Base-by-base conservation (phyloP, 2,113 vertebrate species). In the Pleuronectes platessa region DNA sequence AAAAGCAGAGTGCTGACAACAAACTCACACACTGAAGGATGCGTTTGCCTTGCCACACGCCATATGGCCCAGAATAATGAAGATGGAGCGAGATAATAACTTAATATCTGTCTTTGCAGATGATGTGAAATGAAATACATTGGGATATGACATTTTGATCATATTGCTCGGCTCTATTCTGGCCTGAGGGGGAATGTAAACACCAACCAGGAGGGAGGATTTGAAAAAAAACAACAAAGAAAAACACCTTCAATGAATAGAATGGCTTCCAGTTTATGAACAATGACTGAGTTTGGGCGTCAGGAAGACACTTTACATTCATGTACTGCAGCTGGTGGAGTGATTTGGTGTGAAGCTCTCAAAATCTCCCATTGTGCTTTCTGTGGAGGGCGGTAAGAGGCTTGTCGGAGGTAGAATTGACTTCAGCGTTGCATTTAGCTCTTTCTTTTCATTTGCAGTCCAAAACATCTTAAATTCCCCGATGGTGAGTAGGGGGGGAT, bases 401-500 rank as follows among this genome's bases (percentile, higher is more conserved):
- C 79, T 81, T 72, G 76, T 83, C 54, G 47, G 76, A 78, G 74
- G 81, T 83, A 72, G 82, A 86, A 89, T 78, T 85, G 76, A 76
- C 71, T 90, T 88, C 71, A 85, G 83, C 71, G 61, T 68, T 81
- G 75, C 74, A 74, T 83, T 85, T 61, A 84, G 82, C 75, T 64
- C 77, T 78, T 85, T 78, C 76, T 81, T 88, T 91, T 85, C 79
- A 51, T 51, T 51, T 18, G 40, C 74, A 79, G 69, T 69, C 78
- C 81, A 88, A 88, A 91, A 88, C 84, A 79, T 76, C 47, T 26
- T 74, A 86, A 73, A 92, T 87, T 75, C 86, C 78, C 81, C 61
- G 47, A 75, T 82, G 74, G 72, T 40, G 81, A 85, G 85, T 35
- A 69, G 76, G 54, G 85, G 76, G 54, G 85, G 77, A 85, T 90